These are phyloP conservation scores for Lerista edwardsae DNA, from an alignment of 2,797 vertebrate species.

Conservation along the genomic window DNA sequence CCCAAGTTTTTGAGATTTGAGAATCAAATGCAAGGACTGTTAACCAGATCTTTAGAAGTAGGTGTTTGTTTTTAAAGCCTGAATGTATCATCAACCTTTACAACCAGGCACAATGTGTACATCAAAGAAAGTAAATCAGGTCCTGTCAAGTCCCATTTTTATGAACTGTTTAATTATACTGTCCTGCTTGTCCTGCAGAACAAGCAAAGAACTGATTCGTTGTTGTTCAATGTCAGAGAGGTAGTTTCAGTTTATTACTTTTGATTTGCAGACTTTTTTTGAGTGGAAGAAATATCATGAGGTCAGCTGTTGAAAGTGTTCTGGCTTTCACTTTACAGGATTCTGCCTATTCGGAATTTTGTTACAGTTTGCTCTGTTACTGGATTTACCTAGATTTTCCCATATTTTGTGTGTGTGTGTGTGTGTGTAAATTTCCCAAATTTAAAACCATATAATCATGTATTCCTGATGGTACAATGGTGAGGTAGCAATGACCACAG, in stretches of 20 bases:
- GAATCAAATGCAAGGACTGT: not conserved
- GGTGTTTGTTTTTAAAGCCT: not conserved
- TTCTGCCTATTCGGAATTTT: constrained; percentile 20
- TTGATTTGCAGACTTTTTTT: constrained; percentile 8
- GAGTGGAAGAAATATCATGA: constrained; percentile 7
- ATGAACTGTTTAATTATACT: constrained; percentile 52
- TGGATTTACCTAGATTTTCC: not conserved
- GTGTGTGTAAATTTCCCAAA: too few species aligned
- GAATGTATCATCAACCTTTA: constrained; percentile 41
- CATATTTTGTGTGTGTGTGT: too few species aligned
- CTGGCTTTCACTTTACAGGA: not conserved
- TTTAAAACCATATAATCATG: not conserved
- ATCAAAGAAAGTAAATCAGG: constrained; percentile 22
- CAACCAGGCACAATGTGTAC: constrained; percentile 39
- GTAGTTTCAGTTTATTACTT: constrained; percentile 4
- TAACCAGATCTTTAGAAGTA: not conserved
- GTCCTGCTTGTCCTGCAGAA: constrained; percentile 29
- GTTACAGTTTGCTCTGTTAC: not conserved
- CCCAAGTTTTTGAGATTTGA: not conserved
- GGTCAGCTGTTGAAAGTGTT: not conserved
- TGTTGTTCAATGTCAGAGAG: constrained; percentile 25
- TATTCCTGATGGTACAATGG: too few species aligned
- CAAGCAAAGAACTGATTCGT: not conserved
- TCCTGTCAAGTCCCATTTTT: constrained; percentile 27
- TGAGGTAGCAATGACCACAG: too few species aligned